Percentiles rank a stretch among this genome's conserved stretches.
phyloP scores from a whole-genome alignment of 2,797 vertebrate genomes.

The Crocodylus rhombifer region DNA sequence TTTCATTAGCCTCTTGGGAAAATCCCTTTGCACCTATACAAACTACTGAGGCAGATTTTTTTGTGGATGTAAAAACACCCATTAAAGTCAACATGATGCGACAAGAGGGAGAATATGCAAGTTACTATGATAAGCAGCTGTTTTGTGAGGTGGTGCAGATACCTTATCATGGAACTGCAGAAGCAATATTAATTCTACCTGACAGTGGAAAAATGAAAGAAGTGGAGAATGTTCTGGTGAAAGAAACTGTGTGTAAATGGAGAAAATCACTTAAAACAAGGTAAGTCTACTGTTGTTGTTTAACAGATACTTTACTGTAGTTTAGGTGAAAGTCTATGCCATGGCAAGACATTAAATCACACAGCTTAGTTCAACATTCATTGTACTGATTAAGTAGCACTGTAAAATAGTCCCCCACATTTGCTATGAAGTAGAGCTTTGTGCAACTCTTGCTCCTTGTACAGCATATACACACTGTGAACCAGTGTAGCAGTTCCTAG shows the following conservation, averaged over 20 bases:
- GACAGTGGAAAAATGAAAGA: constrained; percentile 65
- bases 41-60: constrained; percentile 74
- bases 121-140: constrained; percentile 80
- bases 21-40: background rate
- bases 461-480: background rate
- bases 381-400: background rate
- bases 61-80: constrained; percentile 72
- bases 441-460: background rate
- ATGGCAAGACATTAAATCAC: background rate
- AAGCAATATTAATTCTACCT: constrained; percentile 86
- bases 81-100: constrained; percentile 90
- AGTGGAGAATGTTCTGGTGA: constrained; percentile 57
- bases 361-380: background rate
- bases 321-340: background rate
- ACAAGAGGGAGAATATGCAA: background rate
- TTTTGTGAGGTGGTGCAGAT: constrained; percentile 82
- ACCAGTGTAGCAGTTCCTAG: background rate
- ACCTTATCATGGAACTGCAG: constrained; percentile 78
- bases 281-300: constrained; percentile 14
- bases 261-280: background rate
- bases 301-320: background rate
- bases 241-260: constrained; percentile 64
- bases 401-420: background rate
- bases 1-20: constrained; percentile 75
- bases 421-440: background rate